Evolutionary conservation across 2,113 vertebrate species (phyloP), one percentile per base, ranked within the genome.

Genomic region (Dasyurus viverrinus): DNA sequence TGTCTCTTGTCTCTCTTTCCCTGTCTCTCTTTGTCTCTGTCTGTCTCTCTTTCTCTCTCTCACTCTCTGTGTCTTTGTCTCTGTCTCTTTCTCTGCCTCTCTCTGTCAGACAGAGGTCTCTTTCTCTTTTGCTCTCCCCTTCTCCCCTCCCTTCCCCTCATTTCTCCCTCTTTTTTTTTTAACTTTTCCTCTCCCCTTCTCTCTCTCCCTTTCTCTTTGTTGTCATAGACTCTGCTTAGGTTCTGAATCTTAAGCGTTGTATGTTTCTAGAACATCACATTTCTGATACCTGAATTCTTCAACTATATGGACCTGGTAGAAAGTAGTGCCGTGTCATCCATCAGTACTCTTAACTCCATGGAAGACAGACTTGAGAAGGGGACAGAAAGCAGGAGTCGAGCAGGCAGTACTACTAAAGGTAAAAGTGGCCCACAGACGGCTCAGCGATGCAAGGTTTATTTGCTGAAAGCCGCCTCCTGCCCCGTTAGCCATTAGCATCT

Each of bases 271-370:
- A 99, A 98, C 52, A 98, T 99, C 95, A 99, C 99, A 19, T 99
- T 99, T 97, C 98, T 99, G 98, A 99, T 99, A 95, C 99, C 99
- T 48, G 99, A 98, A 91, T 99, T 99, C 98, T 99, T 99, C 96
- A 98, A 98, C 89, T 98, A 98, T 97, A 99, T 99, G 99, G 98
- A 97, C 54, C 97, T 97, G 36, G 57, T 94, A 0, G 95, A 95
- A 53, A 97, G 97, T 90, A 97, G 97, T 24, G 95, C 97, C 90
- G 93, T 97, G 89, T 97, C 93, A 4, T 97, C 95, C 3, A 96
- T 94, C 46, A 95, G 96, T 94, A 95, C 97, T 76, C 92, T 97
- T 0, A 50, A 92, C 94, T 95, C 92, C 91, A 1, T 36, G 4
- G 93, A 97, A 19, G 47, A 84, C 50, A 89, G 96, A 93, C 95